Conservation (phyloP, 2,888 invertebrate species). For the Sipha maydis region DNA sequence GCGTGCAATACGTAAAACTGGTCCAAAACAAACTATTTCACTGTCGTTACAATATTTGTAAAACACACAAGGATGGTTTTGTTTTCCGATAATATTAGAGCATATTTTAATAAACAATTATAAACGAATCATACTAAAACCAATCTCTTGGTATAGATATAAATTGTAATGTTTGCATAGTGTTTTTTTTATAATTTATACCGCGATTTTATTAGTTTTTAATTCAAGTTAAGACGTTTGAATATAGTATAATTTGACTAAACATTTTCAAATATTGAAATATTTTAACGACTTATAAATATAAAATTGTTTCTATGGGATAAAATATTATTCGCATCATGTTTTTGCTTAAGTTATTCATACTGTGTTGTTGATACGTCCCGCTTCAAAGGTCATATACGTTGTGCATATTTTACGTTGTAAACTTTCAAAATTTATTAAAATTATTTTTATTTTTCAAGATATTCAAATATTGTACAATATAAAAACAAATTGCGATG, state of each 20-base stretch:
- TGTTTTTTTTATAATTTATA: neutral
- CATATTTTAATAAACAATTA: too few relatives aligned
- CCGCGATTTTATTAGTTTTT: neutral
- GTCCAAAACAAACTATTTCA: too few relatives aligned
- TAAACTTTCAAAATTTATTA: neutral
- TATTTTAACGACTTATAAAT: neutral
- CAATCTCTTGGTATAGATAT: too few relatives aligned
- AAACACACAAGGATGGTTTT: too few relatives aligned
- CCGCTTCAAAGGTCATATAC: conserved; percentile 26
- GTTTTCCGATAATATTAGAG: too few relatives aligned
- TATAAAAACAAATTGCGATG: neutral
- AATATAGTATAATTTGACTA: too few relatives aligned
- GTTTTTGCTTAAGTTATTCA: conserved; percentile 33
- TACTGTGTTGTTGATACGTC: conserved; percentile 15
- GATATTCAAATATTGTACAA: neutral
- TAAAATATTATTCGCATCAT: conserved; percentile 30
- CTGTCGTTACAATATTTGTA: too few relatives aligned
- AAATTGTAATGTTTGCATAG: neutral
- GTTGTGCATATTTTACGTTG: neutral
- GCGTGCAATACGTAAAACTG: neutral
- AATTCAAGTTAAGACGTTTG: neutral
- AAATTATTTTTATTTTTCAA: neutral
- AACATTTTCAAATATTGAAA: neutral
- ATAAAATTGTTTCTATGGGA: neutral
- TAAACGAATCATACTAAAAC: too few relatives aligned